Percentiles rank a stretch among this genome's conserved stretches.
Evolutionary conservation across 2,113 vertebrate species (phyloP).

Genomic region (Cynocephalus volans): DNA sequence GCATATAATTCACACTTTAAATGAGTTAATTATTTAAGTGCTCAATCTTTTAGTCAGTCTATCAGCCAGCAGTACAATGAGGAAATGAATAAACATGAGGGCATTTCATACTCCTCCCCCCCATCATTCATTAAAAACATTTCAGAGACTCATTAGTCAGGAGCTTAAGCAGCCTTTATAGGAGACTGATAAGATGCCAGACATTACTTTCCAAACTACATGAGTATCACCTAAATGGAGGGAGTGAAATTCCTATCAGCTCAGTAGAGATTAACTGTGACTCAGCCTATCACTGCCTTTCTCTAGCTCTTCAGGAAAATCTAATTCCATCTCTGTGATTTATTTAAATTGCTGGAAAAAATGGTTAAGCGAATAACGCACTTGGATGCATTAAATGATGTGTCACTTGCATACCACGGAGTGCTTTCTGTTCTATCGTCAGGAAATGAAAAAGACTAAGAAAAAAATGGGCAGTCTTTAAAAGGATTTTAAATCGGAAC

Average conservation of each 20-base stretch:
- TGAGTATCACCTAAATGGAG: constrained; percentile 64
- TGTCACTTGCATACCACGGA: constrained; percentile 70
- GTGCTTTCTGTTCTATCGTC: constrained; percentile 63
- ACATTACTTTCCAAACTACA: constrained; percentile 52
- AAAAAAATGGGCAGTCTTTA: constrained; percentile 57
- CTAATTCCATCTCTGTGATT: constrained; percentile 81
- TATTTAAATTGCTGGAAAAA: constrained; percentile 79
- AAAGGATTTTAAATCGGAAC: constrained; percentile 73
- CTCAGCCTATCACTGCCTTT: constrained; percentile 78
- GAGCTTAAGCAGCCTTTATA: constrained; percentile 68
- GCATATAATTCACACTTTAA: constrained; percentile 81
- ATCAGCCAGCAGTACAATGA: constrained; percentile 75
- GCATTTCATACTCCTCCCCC: constrained; percentile 57
- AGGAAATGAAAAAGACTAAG: constrained; percentile 69
- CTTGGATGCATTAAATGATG: constrained; percentile 76
- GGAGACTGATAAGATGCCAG: constrained; percentile 74
- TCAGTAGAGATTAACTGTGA: constrained; percentile 81
- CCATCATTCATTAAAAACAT: constrained; percentile 79
- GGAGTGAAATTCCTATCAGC: constrained; percentile 73
- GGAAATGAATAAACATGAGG: constrained; percentile 83
- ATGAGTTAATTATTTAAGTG: constrained; percentile 85
- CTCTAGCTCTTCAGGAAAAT: constrained; percentile 79
- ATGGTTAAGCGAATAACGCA: constrained; percentile 71
- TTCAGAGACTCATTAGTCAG: constrained; percentile 76
- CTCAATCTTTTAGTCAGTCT: constrained; percentile 75